Conservation (phyloP, 2,113 vertebrate genomes). For the Tetrax tetrax region DNA sequence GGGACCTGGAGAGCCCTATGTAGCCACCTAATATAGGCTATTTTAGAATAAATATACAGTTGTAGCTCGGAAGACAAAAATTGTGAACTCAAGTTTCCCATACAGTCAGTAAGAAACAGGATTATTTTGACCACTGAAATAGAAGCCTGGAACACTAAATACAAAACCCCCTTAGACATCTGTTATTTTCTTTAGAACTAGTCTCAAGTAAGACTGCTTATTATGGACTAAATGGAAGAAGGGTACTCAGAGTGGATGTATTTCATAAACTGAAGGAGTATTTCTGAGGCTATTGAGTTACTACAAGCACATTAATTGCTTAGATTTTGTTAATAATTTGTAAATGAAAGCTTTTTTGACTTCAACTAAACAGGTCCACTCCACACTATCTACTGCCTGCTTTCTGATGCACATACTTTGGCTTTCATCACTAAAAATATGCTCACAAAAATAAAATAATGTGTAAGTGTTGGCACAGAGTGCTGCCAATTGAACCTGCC, state of each 20-base stretch:
- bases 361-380: not conserved
- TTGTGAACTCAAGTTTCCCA: not conserved
- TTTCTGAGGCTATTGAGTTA: not conserved
- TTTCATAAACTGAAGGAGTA: not conserved
- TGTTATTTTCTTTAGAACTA: not conserved
- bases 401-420: not conserved
- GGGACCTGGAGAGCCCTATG: not conserved
- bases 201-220: not conserved
- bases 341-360: not conserved
- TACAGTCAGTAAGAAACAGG: not conserved
- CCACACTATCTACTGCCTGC: not conserved
- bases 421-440: not conserved
- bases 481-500: not conserved
- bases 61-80: not conserved
- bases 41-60: not conserved
- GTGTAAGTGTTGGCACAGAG: not conserved
- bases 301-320: not conserved
- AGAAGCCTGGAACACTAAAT: not conserved
- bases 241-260: fast-evolving
- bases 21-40: not conserved
- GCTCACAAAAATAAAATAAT: not conserved
- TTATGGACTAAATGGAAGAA: not conserved
- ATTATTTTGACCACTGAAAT: not conserved
- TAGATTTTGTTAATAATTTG: not conserved
- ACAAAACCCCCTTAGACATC: not conserved